Percentiles rank a stretch among this genome's conserved stretches.
Conservation (phyloP, 2,797 vertebrate genomes). For the Potorous gilbertii region DNA sequence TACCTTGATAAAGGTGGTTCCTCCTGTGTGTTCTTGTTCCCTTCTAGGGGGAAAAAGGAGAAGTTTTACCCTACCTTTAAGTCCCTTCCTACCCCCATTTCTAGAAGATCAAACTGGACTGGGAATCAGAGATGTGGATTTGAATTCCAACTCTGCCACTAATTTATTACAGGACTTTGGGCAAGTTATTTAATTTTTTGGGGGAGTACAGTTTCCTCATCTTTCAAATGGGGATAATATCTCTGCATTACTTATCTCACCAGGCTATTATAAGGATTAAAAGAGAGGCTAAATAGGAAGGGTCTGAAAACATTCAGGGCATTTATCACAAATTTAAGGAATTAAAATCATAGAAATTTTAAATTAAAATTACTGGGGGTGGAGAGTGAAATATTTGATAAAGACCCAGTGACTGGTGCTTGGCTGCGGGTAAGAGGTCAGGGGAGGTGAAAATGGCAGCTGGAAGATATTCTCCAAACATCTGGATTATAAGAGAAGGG, state of each 20-base stretch:
- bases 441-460: not conserved
- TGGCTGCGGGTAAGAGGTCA: not conserved
- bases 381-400: not conserved
- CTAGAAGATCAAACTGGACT: accelerated
- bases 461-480: not conserved
- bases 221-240: not conserved
- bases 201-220: not conserved
- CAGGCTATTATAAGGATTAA: not conserved
- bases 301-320: not conserved
- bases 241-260: not conserved
- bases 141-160: not conserved
- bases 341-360: not conserved
- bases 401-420: not conserved
- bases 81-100: not conserved
- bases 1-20: not conserved
- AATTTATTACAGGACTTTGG: not conserved
- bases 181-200: not conserved
- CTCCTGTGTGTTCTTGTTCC: not conserved
- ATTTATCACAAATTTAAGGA: not conserved
- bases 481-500: not conserved
- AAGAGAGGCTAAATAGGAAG: not conserved
- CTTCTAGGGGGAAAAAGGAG: not conserved
- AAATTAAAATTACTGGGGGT: not conserved
- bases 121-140: not conserved
- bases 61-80: not conserved